Conservation (phyloP, 1,140 invertebrate genomes). For the Megathymus violae region DNA sequence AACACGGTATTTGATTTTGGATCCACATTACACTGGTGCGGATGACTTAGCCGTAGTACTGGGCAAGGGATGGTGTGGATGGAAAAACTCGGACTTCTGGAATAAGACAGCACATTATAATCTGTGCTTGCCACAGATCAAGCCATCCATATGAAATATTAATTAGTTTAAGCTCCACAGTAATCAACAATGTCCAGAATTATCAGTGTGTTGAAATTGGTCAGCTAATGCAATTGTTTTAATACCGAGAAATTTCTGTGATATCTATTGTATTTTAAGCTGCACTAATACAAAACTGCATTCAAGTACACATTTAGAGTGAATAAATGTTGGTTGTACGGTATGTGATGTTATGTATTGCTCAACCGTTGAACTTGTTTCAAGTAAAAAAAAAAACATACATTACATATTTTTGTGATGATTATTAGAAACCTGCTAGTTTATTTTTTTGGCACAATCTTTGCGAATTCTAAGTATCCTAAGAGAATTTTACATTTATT, state of each 20-base stretch:
- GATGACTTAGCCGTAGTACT: conserved; percentile 89
- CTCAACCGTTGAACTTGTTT: conserved; percentile 9
- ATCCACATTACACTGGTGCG: conserved; percentile 98
- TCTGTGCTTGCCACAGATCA: conserved; percentile 93
- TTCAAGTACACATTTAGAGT: not conserved
- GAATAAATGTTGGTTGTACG: not conserved
- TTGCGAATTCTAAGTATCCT: too few species aligned
- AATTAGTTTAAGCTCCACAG: not conserved
- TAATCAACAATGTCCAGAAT: conserved; percentile 1
- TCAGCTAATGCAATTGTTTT: not conserved
- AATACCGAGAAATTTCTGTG: conserved; percentile 24
- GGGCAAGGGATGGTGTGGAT: conserved; percentile 96
- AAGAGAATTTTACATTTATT: too few species aligned
- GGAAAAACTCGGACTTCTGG: conserved; percentile 97
- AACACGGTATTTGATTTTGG: conserved; percentile 95
- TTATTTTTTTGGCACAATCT: conserved; percentile 4
- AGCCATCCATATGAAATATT: conserved; percentile 60
- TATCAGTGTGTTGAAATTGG: not conserved
- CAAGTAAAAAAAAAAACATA: too few species aligned
- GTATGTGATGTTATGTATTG: conserved; percentile 16
- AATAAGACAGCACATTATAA: conserved; percentile 97
- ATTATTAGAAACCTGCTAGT: conserved; percentile 23
- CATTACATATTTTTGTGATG: too few species aligned
- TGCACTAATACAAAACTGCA: conserved; percentile 6
- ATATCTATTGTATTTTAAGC: conserved; percentile 15